These are phyloP conservation scores for Agelastica alni DNA, from an alignment of 2,888 invertebrate species.

Conservation along the genomic window DNA sequence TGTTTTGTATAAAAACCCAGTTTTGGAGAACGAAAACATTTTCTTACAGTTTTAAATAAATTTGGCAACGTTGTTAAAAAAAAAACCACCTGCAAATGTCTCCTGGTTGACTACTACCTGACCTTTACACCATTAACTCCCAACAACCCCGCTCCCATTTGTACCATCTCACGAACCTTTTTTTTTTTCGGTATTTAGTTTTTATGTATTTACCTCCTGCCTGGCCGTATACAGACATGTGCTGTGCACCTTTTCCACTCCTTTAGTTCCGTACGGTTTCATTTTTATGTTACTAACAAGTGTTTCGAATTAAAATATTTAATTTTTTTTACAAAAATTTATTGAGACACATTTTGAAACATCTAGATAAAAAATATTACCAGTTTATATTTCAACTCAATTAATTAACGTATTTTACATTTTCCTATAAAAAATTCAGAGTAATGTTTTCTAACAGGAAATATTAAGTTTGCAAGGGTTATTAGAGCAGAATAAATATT, in stretches of 20 bases:
- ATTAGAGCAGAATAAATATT: too few relatives aligned
- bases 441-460: too few relatives aligned
- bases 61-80: slow-evolving; percentile 30
- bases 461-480: too few relatives aligned
- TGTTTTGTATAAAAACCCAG: too few relatives aligned
- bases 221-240: slow-evolving; percentile 29
- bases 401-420: too few relatives aligned
- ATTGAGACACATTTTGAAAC: background rate
- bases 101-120: slow-evolving; percentile 41
- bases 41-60: too few relatives aligned
- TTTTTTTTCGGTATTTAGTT: slow-evolving; percentile 20
- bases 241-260: slow-evolving; percentile 28
- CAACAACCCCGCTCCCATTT: slow-evolving; percentile 10
- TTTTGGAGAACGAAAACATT: too few relatives aligned
- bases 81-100: slow-evolving; percentile 46
- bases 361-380: background rate
- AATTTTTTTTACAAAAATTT: slow-evolving; percentile 4
- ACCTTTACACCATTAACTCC: slow-evolving; percentile 43
- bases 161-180: slow-evolving; percentile 16
- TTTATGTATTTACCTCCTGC: slow-evolving; percentile 33
- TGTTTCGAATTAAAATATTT: slow-evolving; percentile 25
- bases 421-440: too few relatives aligned
- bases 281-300: slow-evolving; percentile 29
- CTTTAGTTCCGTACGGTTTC: slow-evolving; percentile 23
- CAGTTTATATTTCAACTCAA: too few relatives aligned